Evolutionary conservation across 64 coral and sea anemone genomes (phyloP).

Genomic region (Acropora yongei): DNA sequence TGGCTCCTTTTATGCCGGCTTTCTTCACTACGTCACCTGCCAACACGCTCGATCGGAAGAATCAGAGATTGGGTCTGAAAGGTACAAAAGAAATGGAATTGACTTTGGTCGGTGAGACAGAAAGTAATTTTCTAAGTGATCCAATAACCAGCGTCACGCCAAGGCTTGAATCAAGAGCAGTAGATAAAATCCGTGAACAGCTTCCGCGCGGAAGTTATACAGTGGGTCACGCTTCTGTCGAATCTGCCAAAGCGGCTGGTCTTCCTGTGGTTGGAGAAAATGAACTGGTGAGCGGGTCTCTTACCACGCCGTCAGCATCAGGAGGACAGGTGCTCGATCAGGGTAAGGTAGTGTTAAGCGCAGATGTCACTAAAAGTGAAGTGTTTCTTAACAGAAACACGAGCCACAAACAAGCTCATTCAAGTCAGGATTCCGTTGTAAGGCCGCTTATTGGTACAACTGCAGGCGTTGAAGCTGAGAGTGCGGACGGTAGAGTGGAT

Average conservation of each 20-base stretch:
- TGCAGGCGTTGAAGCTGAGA: neutral
- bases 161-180: constrained; percentile 9
- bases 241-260: constrained; percentile 92
- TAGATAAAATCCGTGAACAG: constrained; percentile 57
- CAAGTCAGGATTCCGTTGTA: neutral
- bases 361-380: neutral
- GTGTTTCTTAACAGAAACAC: neutral
- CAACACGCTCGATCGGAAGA: constrained; percentile 69
- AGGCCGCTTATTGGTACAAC: neutral
- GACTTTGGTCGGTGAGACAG: constrained; percentile 6
- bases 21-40: constrained; percentile 91
- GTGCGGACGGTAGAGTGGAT: constrained; percentile 12
- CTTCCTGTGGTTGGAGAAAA: constrained; percentile 83
- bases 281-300: neutral
- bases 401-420: neutral
- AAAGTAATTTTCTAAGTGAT: neutral
- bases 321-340: neutral
- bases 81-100: neutral
- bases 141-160: constrained; percentile 53
- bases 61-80: neutral
- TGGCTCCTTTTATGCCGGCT: constrained; percentile 83
- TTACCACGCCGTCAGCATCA: neutral
- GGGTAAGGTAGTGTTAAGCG: neutral
- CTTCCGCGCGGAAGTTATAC: constrained; percentile 86
- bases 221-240: constrained; percentile 67